A percentile compares a stretch with the other conserved stretches of the same genome.
phyloP scores from a whole-genome alignment of 2,113 vertebrate species.

The Platysteira castanea region DNA sequence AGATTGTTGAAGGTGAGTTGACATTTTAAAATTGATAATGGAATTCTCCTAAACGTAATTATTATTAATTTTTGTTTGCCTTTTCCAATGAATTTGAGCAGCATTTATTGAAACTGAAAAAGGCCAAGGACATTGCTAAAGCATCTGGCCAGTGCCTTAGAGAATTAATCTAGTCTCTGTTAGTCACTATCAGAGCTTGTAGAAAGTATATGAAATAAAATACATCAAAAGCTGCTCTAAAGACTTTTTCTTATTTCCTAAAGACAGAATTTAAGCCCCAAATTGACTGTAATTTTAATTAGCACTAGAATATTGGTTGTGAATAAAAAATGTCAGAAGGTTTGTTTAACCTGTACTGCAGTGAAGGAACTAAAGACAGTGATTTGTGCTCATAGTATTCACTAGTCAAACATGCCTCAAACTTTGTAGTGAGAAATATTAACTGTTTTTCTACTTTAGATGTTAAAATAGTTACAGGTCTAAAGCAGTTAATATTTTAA shows the following conservation, averaged over 20 bases:
- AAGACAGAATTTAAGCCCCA: not conserved
- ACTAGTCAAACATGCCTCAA: not conserved
- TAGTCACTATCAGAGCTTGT: not conserved
- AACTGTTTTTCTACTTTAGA: not conserved
- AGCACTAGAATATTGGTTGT: not conserved
- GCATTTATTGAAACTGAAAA: not conserved
- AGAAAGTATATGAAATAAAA: not conserved
- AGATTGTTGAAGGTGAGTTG: slow-evolving; percentile 77
- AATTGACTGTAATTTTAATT: not conserved
- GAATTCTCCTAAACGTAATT: not conserved
- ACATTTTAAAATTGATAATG: not conserved
- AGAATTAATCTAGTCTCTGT: not conserved
- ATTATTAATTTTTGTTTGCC: not conserved
- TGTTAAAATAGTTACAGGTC: not conserved
- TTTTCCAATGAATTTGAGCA: not conserved
- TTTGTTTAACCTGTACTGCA: not conserved
- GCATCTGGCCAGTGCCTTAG: not conserved
- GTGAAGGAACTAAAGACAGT: not conserved
- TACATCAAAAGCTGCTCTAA: not conserved
- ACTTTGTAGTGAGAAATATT: not conserved
- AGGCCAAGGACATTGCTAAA: not conserved
- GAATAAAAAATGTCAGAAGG: not conserved
- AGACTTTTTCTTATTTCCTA: not conserved
- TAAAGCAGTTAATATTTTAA: not conserved
- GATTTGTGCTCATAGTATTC: not conserved